Evolutionary conservation across 1,140 invertebrate species (phyloP).

Genomic region (Megathymus violae): DNA sequence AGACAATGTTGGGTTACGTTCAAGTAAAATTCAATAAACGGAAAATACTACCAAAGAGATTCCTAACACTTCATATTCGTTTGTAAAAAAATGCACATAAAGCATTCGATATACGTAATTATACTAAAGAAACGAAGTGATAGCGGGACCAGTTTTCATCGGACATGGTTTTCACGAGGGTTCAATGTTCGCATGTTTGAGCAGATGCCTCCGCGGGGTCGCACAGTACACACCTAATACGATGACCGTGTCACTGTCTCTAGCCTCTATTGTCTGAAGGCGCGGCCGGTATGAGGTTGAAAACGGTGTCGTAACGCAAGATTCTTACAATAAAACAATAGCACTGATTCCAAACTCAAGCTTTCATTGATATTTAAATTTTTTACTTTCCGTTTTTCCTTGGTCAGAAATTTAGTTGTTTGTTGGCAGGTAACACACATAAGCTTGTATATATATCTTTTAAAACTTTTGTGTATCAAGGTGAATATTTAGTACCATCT

Average conservation of each 20-base stretch:
- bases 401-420: no score
- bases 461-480: no score
- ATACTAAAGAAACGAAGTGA: slow-evolving; percentile 38
- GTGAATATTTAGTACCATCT: no score
- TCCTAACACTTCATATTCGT: no score
- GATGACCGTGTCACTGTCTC: slow-evolving; percentile 33
- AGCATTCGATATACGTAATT: slow-evolving; percentile 21
- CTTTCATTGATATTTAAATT: neutral
- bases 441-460: no score
- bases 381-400: no score
- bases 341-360: neutral
- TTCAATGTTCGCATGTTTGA: slow-evolving; percentile 67
- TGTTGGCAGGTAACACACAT: no score
- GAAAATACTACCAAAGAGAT: no score
- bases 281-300: slow-evolving; percentile 14
- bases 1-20: no score
- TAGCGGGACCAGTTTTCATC: slow-evolving; percentile 52
- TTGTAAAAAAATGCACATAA: no score
- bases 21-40: no score
- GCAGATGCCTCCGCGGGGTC: slow-evolving; percentile 47
- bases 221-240: slow-evolving; percentile 31
- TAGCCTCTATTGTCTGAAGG: slow-evolving; percentile 29
- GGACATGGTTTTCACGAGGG: slow-evolving; percentile 56
- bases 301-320: slow-evolving; percentile 19
- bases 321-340: slow-evolving; percentile 30